Percentiles rank a stretch among this genome's conserved stretches.
Conservation (phyloP, 2,888 invertebrate genomes). For the Perdita meconis region DNA sequence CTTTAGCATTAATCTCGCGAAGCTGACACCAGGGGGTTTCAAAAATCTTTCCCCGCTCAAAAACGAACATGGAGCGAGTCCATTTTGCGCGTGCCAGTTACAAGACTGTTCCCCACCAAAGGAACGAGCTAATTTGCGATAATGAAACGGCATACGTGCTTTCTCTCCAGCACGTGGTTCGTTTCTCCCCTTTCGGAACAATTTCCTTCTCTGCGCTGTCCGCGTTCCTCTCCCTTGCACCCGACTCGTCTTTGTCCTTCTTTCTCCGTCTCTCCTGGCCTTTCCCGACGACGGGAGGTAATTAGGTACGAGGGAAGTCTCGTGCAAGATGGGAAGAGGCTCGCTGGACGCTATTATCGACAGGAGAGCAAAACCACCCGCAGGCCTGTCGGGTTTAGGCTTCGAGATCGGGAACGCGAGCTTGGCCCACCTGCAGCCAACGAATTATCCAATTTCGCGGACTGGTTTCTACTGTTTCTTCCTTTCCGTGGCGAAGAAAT, state of each 20-base stretch:
- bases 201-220: conserved; percentile 7
- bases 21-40: background rate
- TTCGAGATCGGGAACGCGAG: conserved; percentile 36
- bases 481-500: conserved; percentile 19
- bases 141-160: conserved; percentile 53
- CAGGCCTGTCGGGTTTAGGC: conserved; percentile 50
- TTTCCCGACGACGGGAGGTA: conserved; percentile 43
- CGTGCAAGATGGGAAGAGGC: conserved; percentile 53
- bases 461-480: conserved; percentile 17
- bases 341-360: conserved; percentile 67
- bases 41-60: background rate
- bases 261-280: conserved; percentile 9
- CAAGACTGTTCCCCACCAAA: conserved; percentile 24
- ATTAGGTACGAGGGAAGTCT: conserved; percentile 46
- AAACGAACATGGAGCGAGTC: conserved; percentile 10
- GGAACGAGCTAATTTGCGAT: conserved; percentile 55
- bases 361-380: conserved; percentile 61
- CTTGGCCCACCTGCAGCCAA: conserved; percentile 61
- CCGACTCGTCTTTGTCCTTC: conserved; percentile 2
- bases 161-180: conserved; percentile 41
- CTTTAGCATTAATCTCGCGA: background rate
- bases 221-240: conserved; percentile 9
- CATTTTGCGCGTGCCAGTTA: conserved; percentile 36
- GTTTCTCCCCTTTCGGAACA: conserved; percentile 46
- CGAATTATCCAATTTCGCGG: conserved; percentile 72